These are phyloP conservation scores for Uria aalge DNA, from an alignment of 2,113 vertebrate species.

Conservation along the genomic window DNA sequence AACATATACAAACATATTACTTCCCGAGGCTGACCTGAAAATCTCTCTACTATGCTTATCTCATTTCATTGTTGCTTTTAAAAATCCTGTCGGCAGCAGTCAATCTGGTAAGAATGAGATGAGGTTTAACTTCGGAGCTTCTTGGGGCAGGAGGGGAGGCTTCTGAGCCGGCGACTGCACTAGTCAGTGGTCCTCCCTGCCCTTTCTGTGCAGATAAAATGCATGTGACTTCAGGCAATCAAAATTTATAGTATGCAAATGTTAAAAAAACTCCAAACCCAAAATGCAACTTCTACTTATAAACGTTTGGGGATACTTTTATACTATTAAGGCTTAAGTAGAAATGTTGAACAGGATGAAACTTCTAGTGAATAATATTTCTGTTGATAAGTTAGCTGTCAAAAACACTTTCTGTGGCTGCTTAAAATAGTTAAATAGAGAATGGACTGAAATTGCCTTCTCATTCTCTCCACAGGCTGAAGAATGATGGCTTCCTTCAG, in stretches of 20 bases:
- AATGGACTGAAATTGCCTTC: neutral
- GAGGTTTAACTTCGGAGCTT: neutral
- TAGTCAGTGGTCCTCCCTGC: neutral
- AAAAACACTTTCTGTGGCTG: neutral
- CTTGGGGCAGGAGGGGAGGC: neutral
- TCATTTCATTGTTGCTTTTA: neutral
- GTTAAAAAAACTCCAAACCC: neutral
- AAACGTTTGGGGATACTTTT: neutral
- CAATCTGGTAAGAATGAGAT: neutral
- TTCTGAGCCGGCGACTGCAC: neutral
- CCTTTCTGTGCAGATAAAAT: neutral
- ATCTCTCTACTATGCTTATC: neutral
- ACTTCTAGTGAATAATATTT: neutral
- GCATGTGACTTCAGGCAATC: neutral
- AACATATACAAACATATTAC: neutral
- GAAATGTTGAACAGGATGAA: neutral
- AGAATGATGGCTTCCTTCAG: slow-evolving; percentile 87
- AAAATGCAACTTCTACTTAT: neutral
- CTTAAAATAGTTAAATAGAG: neutral
- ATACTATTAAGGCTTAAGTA: neutral
- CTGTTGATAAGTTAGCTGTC: neutral
- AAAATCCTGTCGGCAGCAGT: neutral
- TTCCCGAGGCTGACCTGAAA: neutral
- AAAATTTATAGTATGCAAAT: neutral
- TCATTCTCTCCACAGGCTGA: slow-evolving; percentile 65